Evolutionary conservation across 1,140 invertebrate genomes (phyloP).

Genomic region (Bradynema listronoti): DNA sequence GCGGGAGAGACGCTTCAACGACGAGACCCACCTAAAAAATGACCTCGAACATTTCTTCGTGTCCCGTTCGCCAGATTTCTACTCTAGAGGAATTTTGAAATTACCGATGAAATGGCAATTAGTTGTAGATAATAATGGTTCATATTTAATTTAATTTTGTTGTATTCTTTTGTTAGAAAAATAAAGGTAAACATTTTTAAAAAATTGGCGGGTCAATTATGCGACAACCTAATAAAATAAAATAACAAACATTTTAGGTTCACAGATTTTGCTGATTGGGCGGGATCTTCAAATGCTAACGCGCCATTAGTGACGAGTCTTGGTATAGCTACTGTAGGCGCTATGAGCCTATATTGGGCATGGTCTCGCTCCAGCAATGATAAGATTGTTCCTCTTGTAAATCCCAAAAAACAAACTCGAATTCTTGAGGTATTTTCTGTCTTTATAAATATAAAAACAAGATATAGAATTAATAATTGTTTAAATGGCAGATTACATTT

Average conservation of each 20-base stretch:
- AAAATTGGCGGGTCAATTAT: too few species aligned
- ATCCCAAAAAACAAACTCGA: conserved; percentile 34
- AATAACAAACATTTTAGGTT: conserved; percentile 36
- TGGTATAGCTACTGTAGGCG: conserved; percentile 31
- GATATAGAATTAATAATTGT: not conserved
- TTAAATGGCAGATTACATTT: not conserved
- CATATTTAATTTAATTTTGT: too few species aligned
- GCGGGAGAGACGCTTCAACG: too few species aligned
- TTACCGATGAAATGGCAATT: too few species aligned
- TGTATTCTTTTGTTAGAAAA: too few species aligned
- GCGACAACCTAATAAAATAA: too few species aligned
- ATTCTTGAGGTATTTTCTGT: conserved; percentile 25
- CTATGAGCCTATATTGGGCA: conserved; percentile 41
- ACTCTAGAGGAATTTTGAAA: too few species aligned
- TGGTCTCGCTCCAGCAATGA: conserved; percentile 8
- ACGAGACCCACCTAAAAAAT: too few species aligned
- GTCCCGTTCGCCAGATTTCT: too few species aligned
- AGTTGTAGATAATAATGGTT: too few species aligned
- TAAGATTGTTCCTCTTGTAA: conserved; percentile 36
- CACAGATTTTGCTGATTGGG: conserved; percentile 39
- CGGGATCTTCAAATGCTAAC: not conserved
- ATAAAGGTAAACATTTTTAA: too few species aligned
- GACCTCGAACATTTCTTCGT: too few species aligned
- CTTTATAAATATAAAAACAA: not conserved
- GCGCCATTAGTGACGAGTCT: conserved; percentile 21